Base-by-base conservation (phyloP, 1,140 invertebrate genomes). In the Drosophila teissieri region DNA sequence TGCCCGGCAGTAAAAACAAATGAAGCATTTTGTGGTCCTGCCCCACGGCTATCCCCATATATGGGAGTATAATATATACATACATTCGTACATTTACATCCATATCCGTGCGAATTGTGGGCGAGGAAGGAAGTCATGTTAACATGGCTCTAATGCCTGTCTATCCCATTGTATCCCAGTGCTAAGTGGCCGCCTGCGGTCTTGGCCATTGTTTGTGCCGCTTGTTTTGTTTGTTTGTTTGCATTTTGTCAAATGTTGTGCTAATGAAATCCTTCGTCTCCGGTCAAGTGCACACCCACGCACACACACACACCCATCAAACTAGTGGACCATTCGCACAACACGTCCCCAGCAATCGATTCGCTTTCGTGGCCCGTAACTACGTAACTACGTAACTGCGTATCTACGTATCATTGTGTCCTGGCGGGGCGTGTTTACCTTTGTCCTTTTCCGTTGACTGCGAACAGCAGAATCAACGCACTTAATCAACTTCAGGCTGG, bases 221-320 rank as follows among this genome's bases (percentile, higher is more conserved):
- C 19, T 19, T 19, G 19, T 31, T 45, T 54, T 73, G 46, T 52
- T 64, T 86, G 55, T 84, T 80, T 86, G 76, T 80, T 80, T 84
- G 80, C 73, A 67, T 83, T 88, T 82, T 88, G 80, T 84, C 84
- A 89, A 89, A 89, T 88, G 80, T 73, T 88, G 76, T 88, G 83
- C 84, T 88, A 89, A 88, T 88, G 84, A 88, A 88, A 89, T 88
- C 80, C 83, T 77, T 68, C 79, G 70, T 62, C 65, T 73, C 65
- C 76, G 83, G 83, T 88, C 83, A 88, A 86, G 73, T 79, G 83
- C 62, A 64, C 63, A 67, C 65, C 27, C 27, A 31, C 27, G 27
- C 7, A 31, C 27, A 8, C 31, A 31, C 31, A 2, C 31, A 69
- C 67, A 55, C 62, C 62, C 49, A 69, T 27, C 51, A 17, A 74